These are phyloP conservation scores for Archips crataeganus DNA, from an alignment of 2,888 invertebrate genomes.

Conservation along the genomic window DNA sequence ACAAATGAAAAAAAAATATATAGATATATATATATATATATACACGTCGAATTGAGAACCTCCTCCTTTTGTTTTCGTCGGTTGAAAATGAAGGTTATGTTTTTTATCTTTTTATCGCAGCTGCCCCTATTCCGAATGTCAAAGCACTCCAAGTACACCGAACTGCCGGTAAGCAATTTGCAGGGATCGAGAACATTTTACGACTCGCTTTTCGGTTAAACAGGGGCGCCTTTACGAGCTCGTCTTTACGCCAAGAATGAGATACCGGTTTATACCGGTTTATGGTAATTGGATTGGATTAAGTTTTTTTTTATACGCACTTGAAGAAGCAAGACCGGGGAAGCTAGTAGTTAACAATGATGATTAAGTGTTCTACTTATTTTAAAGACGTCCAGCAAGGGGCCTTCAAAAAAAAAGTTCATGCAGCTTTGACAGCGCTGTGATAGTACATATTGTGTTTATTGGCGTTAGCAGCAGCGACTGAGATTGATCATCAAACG, in stretches of 20 bases:
- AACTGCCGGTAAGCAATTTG: constrained; percentile 62
- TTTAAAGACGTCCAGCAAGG: no score
- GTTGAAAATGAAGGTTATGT: no score
- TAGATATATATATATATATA: no score
- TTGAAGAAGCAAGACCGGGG: constrained; percentile 24
- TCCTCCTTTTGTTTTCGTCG: no score
- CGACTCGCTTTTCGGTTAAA: constrained; percentile 66
- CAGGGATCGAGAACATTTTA: constrained; percentile 73
- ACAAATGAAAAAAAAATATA: no score
- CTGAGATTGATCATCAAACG: no score
- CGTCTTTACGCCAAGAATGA: constrained; percentile 48
- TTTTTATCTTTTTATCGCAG: constrained; percentile 10
- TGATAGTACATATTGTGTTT: no score
- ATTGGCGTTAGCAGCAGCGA: no score
- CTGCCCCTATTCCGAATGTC: constrained; percentile 36
- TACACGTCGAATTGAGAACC: no score
- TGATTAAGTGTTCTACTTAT: no score
- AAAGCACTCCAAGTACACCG: constrained; percentile 23
- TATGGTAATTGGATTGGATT: constrained; percentile 42
- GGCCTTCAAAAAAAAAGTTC: no score
- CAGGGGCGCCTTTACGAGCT: constrained; percentile 67
- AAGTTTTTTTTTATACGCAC: constrained; percentile 24
- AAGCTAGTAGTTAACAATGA: not conserved
- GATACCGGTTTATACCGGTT: constrained; percentile 14
- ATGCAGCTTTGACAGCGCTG: no score